Evolutionary conservation across 2,888 invertebrate species (phyloP).

Genomic region (Tridacna crocea): DNA sequence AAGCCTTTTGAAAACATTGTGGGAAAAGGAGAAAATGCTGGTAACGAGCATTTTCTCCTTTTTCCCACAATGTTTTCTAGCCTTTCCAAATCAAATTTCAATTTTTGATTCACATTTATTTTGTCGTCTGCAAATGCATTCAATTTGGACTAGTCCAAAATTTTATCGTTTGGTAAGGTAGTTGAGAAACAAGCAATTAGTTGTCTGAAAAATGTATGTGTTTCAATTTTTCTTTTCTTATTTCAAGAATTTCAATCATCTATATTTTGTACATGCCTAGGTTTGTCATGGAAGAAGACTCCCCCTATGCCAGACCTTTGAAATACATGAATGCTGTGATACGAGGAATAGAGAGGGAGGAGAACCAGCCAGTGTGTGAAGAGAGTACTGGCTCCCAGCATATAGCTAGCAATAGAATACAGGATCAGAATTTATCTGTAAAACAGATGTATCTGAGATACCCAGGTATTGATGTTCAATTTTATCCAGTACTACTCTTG

Average conservation of each 20-base stretch:
- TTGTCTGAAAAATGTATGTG: too few species aligned
- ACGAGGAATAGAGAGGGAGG: constrained; percentile 52
- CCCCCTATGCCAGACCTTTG: constrained; percentile 76
- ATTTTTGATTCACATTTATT: too few species aligned
- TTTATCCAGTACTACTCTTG: too few species aligned
- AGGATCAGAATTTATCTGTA: constrained; percentile 77
- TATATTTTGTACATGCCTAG: constrained; percentile 45
- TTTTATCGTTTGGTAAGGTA: too few species aligned
- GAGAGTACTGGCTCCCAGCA: constrained; percentile 47
- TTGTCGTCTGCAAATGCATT: too few species aligned
- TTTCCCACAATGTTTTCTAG: constrained; percentile 1
- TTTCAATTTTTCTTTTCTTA: too few species aligned
- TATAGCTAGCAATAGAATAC: constrained; percentile 72
- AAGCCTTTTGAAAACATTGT: too few species aligned
- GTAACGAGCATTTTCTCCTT: not conserved
- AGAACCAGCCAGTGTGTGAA: constrained; percentile 56
- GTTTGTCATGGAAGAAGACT: constrained; percentile 78
- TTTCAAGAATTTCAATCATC: too few species aligned
- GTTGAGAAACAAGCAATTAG: too few species aligned
- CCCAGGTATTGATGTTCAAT: constrained; percentile 62
- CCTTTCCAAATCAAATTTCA: too few species aligned
- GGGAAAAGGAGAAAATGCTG: not conserved
- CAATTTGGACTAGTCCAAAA: too few species aligned
- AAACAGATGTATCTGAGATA: constrained; percentile 78
- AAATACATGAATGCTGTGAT: constrained; percentile 71